phyloP scores from a whole-genome alignment of 2,113 vertebrate species.

The Labeo catla region DNA sequence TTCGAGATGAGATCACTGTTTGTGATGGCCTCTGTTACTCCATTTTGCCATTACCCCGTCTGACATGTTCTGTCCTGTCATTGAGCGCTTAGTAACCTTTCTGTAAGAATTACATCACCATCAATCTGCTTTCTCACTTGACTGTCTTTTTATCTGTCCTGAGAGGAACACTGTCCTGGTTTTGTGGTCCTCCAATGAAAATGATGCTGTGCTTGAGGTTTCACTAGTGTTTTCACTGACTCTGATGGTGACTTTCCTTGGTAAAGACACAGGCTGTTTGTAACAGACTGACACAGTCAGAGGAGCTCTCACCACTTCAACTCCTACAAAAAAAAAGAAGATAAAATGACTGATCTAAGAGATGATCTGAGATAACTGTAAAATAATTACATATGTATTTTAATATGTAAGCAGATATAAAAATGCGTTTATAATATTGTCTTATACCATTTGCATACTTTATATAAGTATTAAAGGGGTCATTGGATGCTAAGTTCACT shows the following conservation, averaged over 20 bases:
- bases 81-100: background rate
- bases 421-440: no score
- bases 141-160: slow-evolving; percentile 60
- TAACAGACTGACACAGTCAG: slow-evolving; percentile 61
- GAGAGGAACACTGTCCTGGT: slow-evolving; percentile 44
- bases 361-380: background rate
- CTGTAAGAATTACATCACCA: background rate
- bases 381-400: background rate
- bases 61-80: background rate
- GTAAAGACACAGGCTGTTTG: slow-evolving; percentile 55
- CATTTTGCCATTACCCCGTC: background rate
- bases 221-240: slow-evolving; percentile 59
- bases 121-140: background rate
- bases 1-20: background rate
- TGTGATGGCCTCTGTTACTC: background rate
- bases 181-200: slow-evolving; percentile 63
- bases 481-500: no score
- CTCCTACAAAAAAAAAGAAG: slow-evolving; percentile 59
- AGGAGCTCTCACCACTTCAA: slow-evolving; percentile 66
- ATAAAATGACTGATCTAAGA: background rate
- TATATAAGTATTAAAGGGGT: no score
- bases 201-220: slow-evolving; percentile 29
- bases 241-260: slow-evolving; percentile 55
- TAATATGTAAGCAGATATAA: background rate
- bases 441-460: no score